Evolutionary conservation across 2,113 vertebrate genomes (phyloP).

Genomic region (Silurus asotus): DNA sequence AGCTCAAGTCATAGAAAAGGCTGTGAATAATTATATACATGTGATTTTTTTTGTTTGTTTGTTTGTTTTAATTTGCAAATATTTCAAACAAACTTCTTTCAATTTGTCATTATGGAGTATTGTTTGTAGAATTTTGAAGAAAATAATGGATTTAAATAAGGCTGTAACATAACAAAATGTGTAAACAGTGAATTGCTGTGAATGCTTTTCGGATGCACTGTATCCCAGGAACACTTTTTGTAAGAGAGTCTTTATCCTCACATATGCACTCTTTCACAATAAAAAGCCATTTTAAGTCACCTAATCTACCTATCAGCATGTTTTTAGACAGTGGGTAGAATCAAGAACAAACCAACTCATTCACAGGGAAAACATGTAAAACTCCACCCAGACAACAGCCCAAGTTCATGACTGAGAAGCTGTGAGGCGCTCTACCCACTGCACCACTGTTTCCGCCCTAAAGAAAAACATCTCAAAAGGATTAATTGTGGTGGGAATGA

Average conservation of each 20-base stretch:
- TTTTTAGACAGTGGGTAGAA: background rate
- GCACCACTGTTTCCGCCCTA: constrained; percentile 18
- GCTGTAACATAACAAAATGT: too few relatives aligned
- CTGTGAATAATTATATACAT: too few relatives aligned
- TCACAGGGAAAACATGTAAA: background rate
- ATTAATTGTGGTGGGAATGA: constrained; percentile 44
- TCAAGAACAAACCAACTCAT: background rate
- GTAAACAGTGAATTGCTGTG: too few relatives aligned
- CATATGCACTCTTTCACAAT: background rate
- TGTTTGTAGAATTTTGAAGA: too few relatives aligned
- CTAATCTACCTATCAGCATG: background rate
- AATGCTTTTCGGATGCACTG: too few relatives aligned
- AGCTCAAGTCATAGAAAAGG: too few relatives aligned
- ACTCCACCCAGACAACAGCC: background rate
- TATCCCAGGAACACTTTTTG: background rate
- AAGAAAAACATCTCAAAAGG: constrained; percentile 53
- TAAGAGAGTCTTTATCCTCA: background rate
- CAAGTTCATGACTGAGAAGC: background rate
- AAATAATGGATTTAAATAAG: too few relatives aligned
- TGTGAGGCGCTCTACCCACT: constrained; percentile 5
- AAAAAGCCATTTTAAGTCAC: background rate
- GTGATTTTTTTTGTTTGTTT: too few relatives aligned
- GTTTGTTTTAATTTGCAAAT: too few relatives aligned
- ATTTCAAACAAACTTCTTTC: too few relatives aligned
- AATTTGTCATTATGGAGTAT: too few relatives aligned